Percentiles rank a stretch among this genome's conserved stretches.
Conservation (phyloP, 2,888 invertebrate genomes). For the Sussaba pulchella region DNA sequence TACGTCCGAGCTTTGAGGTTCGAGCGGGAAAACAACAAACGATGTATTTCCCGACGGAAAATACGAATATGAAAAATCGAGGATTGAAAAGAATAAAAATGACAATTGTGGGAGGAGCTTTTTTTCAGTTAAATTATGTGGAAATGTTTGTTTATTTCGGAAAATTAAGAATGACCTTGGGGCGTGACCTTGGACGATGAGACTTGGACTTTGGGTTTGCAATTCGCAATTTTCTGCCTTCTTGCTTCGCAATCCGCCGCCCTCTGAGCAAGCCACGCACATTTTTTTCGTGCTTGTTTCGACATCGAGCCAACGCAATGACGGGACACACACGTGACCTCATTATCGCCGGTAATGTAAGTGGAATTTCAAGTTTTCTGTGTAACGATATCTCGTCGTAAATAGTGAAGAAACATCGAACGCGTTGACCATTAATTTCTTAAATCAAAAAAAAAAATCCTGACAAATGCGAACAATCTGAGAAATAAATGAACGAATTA, state of each 20-base stretch:
- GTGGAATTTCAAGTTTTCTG: constrained; percentile 16
- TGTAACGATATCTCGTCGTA: background rate
- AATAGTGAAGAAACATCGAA: constrained; percentile 1
- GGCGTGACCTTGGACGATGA: background rate
- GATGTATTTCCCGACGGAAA: too few species aligned
- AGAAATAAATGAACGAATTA: too few species aligned
- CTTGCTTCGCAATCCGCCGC: too few species aligned
- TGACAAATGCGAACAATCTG: too few species aligned
- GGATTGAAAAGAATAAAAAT: too few species aligned
- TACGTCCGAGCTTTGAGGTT: too few species aligned
- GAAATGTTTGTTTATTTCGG: background rate
- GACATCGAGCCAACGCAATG: constrained; percentile 14
- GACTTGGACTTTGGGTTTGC: background rate
- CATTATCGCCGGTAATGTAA: constrained; percentile 16
- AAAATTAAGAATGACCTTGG: background rate
- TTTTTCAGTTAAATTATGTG: background rate
- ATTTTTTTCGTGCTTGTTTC: constrained; percentile 3
- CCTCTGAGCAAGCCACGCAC: background rate
- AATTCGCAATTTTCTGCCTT: background rate
- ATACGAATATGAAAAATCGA: too few species aligned
- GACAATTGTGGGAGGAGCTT: too few species aligned
- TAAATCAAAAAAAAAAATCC: too few species aligned
- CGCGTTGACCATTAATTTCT: background rate
- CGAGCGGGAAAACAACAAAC: too few species aligned
- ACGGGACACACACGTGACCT: constrained; percentile 8